Evolutionary conservation across 64 coral and sea anemone species (phyloP).

Genomic region (Acropora tenuis): DNA sequence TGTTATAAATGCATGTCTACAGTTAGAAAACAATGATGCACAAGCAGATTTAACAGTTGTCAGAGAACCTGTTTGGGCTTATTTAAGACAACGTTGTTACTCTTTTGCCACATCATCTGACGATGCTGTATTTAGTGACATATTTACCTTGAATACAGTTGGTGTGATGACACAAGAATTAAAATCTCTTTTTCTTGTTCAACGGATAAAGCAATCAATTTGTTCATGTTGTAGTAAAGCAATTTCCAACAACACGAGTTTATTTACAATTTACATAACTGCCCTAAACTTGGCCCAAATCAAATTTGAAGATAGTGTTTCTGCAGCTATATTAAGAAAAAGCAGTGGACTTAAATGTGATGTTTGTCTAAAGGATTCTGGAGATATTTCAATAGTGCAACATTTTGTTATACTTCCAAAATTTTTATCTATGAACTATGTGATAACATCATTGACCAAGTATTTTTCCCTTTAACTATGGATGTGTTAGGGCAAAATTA

Average conservation of each 20-base stretch:
- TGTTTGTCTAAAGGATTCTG: background rate
- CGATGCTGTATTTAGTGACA: too few species aligned
- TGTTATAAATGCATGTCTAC: too few species aligned
- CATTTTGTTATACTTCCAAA: background rate
- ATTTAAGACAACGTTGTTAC: too few species aligned
- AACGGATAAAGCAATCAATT: background rate
- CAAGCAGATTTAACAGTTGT: too few species aligned
- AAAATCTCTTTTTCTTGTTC: slow-evolving; percentile 9
- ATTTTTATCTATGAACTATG: slow-evolving; percentile 6
- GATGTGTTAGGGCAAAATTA: too few species aligned
- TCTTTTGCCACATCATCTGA: too few species aligned
- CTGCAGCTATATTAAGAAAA: slow-evolving; percentile 13
- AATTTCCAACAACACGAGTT: background rate
- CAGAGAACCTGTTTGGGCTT: too few species aligned
- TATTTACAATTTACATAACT: background rate
- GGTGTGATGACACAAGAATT: too few species aligned
- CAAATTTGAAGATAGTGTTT: slow-evolving; percentile 6
- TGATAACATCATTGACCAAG: background rate
- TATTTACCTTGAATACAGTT: too few species aligned
- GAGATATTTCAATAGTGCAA: too few species aligned
- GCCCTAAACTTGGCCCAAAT: background rate
- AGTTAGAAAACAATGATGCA: too few species aligned
- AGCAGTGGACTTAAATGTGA: slow-evolving; percentile 3
- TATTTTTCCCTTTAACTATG: too few species aligned
- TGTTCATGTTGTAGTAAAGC: background rate